These are phyloP conservation scores for Apocheima hispidaria DNA, from an alignment of 2,888 invertebrate genomes.

Conservation along the genomic window DNA sequence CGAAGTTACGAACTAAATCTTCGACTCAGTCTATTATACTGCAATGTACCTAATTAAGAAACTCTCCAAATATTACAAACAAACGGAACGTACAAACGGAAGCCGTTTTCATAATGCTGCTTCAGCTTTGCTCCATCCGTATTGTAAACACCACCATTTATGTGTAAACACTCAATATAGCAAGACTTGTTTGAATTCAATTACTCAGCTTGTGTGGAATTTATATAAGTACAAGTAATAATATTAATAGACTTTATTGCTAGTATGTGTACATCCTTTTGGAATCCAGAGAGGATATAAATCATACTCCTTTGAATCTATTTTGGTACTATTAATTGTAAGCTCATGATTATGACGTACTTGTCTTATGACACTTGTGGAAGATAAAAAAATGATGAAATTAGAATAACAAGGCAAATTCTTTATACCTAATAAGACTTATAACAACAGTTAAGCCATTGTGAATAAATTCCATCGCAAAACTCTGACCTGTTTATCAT, in stretches of 20 bases:
- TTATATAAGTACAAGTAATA: conserved; percentile 7
- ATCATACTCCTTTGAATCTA: background rate
- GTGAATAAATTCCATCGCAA: conserved; percentile 14
- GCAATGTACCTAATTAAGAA: conserved; percentile 9
- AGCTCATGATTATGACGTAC: background rate
- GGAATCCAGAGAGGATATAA: background rate
- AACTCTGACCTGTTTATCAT: conserved; percentile 26
- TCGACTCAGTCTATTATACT: background rate
- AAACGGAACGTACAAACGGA: background rate
- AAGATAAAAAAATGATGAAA: background rate
- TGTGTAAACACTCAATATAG: conserved; percentile 17
- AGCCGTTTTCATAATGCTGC: conserved; percentile 8
- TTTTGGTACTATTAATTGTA: background rate
- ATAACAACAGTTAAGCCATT: conserved; percentile 10
- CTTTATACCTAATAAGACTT: background rate
- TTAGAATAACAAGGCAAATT: background rate
- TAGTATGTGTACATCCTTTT: background rate
- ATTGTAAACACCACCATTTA: conserved; percentile 18
- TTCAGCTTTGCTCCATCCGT: conserved; percentile 14
- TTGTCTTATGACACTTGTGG: background rate
- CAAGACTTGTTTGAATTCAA: conserved; percentile 18
- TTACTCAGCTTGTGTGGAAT: conserved; percentile 9
- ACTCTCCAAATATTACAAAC: conserved; percentile 11
- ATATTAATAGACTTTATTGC: conserved; percentile 3
- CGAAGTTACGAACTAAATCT: background rate